Evolutionary conservation across 2,797 vertebrate genomes (phyloP), one percentile per base, ranked within the genome.

Genomic region (Sebastes cheni): DNA sequence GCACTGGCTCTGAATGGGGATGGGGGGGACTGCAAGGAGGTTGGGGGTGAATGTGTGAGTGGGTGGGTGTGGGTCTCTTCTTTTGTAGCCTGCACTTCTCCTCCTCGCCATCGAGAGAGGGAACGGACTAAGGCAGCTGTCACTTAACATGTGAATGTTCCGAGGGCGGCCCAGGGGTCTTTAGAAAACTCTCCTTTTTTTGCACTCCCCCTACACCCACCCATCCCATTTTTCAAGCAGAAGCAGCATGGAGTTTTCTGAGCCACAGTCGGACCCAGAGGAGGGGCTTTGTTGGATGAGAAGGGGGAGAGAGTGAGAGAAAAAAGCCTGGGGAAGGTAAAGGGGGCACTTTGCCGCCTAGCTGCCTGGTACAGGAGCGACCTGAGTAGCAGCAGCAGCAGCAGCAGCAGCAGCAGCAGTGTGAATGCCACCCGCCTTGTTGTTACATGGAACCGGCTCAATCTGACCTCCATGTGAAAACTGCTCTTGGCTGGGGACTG

Each of bases 141-240:
- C 96, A 96, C 94, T 96, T 96, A 96, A 95, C 96, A 96, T 96
- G 94, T 96, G 96, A 96, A 96, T 96, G 93, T 96, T 95, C 82
- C 42, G 85, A 91, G 94, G 94, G 91, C 86, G 85, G 92, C 93
- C 88, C 85, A 77, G 93, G 95, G 92, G 91, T 94, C 93, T 95
- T 93, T 95, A 92, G 93, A 95, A 93, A 93, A 93, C 86, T 90
- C 90, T 93, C 88, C 82, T 87, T 84, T 88, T 88, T 76, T 71
- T 56, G 14, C 52, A 87, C 84, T 80, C 78, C 50, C 46, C 7
- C 46, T 20, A 46, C 20, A 54, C 50, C 20, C 72, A 84, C 56
- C 68, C 75, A 67, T 60, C 76, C 82, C 80, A 91, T 90, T 91
- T 93, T 91, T 93, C 92, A 92, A 87, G 92, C 88, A 88, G 89